These are phyloP conservation scores for Apteryx mantelli DNA, from an alignment of 2,113 vertebrate species.

Conservation along the genomic window DNA sequence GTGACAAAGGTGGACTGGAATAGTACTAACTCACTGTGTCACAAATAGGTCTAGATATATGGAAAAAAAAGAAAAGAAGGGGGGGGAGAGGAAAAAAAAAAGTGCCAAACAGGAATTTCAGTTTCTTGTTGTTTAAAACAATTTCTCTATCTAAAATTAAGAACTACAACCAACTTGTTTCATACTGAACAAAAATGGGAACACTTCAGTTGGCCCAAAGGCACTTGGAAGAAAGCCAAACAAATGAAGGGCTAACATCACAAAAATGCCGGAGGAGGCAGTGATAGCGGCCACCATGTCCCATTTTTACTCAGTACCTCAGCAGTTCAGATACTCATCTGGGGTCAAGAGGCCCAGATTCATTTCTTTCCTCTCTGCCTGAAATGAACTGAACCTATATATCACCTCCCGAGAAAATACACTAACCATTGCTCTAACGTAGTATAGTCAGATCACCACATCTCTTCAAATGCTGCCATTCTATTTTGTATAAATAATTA, in stretches of 20 bases:
- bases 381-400: not conserved
- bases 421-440: not conserved
- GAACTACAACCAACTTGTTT: not conserved
- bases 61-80: not conserved
- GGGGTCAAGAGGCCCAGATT: not conserved
- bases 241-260: not conserved
- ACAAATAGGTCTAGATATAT: not conserved
- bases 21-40: not conserved
- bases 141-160: not conserved
- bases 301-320: not conserved
- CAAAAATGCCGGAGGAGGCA: not conserved
- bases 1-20: rapidly evolving
- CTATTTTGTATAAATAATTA: constrained; percentile 37
- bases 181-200: not conserved
- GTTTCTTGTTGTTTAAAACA: not conserved
- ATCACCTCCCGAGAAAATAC: not conserved
- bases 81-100: not conserved
- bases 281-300: not conserved
- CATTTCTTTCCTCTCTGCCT: not conserved
- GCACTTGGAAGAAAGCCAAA: not conserved
- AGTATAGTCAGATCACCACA: not conserved
- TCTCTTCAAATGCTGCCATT: not conserved
- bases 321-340: not conserved
- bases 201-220: not conserved
- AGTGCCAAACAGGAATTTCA: not conserved